phyloP scores from a whole-genome alignment of 2,888 invertebrate species.

The Brachyopa scutellaris region DNA sequence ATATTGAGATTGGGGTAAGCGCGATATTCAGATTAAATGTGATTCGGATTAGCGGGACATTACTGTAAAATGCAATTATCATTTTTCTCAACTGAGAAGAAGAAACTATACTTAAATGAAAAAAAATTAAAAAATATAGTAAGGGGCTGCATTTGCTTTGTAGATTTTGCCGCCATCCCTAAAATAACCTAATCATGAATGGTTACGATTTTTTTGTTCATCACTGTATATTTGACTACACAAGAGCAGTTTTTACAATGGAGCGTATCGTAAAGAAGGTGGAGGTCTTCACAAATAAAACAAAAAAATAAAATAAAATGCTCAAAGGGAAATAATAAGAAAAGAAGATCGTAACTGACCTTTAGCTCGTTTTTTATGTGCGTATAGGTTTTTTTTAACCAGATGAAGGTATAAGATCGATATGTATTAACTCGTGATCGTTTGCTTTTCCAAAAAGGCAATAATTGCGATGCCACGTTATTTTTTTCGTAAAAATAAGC shows the following conservation, averaged over 20 bases:
- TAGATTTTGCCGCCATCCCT: too few relatives aligned
- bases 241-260: conserved; percentile 7
- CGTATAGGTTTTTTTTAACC: conserved; percentile 31
- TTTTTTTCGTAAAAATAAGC: conserved; percentile 45
- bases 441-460: conserved; percentile 13
- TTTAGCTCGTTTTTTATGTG: conserved; percentile 20
- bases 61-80: too few relatives aligned
- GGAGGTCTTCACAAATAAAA: conserved; percentile 30
- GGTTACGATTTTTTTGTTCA: too few relatives aligned
- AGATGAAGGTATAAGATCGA: conserved; percentile 30
- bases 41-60: too few relatives aligned
- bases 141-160: too few relatives aligned
- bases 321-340: conserved; percentile 39
- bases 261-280: conserved; percentile 52
- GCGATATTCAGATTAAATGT: too few relatives aligned
- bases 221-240: too few relatives aligned
- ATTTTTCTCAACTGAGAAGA: too few relatives aligned
- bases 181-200: too few relatives aligned
- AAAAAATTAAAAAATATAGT: too few relatives aligned
- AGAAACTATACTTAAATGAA: too few relatives aligned
- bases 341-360: conserved; percentile 54
- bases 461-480: conserved; percentile 21
- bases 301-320: conserved; percentile 3
- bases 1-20: too few relatives aligned
- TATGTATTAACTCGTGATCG: conserved; percentile 21